Conservation (phyloP, 2,113 vertebrate species). For the Nyctibius bracteatus region DNA sequence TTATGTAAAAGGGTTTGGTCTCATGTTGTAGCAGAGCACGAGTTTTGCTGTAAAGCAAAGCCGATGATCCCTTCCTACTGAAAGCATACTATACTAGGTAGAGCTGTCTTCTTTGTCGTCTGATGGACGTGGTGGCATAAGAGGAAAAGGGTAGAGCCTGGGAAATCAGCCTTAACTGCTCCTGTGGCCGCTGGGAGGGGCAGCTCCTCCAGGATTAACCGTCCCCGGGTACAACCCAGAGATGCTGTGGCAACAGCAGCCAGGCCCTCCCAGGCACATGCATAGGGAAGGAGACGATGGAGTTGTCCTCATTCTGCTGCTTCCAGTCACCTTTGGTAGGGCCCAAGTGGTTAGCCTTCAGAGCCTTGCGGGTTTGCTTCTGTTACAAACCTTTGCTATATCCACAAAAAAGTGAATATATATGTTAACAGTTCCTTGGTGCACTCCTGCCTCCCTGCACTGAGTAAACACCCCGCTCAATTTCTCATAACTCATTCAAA, state of each 20-base stretch:
- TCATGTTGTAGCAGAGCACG: rapidly evolving
- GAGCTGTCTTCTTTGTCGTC: background rate
- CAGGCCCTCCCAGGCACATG: background rate
- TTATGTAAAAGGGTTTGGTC: background rate
- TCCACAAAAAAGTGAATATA: background rate
- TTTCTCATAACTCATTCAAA: background rate
- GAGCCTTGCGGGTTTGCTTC: background rate
- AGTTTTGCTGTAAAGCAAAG: background rate
- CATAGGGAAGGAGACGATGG: rapidly evolving
- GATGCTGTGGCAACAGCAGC: background rate
- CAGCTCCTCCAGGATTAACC: background rate
- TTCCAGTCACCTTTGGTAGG: background rate
- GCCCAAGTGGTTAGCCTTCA: background rate
- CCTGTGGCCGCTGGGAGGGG: background rate
- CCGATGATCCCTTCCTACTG: rapidly evolving
- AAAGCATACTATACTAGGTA: rapidly evolving
- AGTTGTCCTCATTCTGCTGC: background rate
- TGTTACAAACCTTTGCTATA: background rate
- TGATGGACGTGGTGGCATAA: background rate
- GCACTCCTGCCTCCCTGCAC: rapidly evolving
- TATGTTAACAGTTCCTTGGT: background rate
- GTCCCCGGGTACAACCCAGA: rapidly evolving
- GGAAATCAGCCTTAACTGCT: background rate
- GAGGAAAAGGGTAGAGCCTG: background rate
- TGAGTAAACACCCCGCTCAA: background rate